A percentile compares a stretch with the other conserved stretches of the same genome.
These are phyloP conservation scores for Lanius ludovicianus DNA, from an alignment of 2,113 vertebrate genomes.

Conservation along the genomic window DNA sequence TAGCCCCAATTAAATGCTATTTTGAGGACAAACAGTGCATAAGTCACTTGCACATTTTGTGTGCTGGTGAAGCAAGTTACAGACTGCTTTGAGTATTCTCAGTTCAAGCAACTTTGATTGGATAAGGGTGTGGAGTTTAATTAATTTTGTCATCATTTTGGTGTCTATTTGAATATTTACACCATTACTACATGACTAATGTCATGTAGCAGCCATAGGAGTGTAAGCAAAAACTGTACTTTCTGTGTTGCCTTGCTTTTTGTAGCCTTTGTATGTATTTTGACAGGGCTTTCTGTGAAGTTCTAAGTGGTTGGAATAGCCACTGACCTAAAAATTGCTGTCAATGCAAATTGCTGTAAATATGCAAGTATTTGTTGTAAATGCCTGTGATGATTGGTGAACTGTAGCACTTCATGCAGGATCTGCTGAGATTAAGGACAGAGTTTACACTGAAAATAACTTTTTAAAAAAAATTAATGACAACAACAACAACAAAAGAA, in stretches of 20 bases:
- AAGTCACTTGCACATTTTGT: neutral
- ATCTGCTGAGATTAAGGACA: neutral
- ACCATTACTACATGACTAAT: neutral
- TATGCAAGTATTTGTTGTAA: neutral
- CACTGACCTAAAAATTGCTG: neutral
- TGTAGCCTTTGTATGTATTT: neutral
- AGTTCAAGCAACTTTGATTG: neutral
- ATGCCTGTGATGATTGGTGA: neutral
- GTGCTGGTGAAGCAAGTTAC: neutral
- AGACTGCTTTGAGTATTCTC: neutral
- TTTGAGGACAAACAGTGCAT: neutral
- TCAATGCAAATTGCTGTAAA: neutral
- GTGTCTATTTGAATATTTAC: neutral
- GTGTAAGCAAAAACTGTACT: neutral
- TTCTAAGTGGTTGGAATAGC: neutral
- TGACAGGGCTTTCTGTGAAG: neutral
- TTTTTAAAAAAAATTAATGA: neutral
- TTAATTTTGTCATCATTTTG: neutral
- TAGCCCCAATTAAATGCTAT: neutral
- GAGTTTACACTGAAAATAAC: neutral
- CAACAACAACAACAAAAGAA: neutral
- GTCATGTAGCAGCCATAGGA: neutral
- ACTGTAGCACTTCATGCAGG: neutral
- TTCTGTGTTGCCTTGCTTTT: neutral
- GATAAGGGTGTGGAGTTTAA: neutral